Conservation (phyloP, 1,140 invertebrate genomes). For the Globodera ellingtonae region DNA sequence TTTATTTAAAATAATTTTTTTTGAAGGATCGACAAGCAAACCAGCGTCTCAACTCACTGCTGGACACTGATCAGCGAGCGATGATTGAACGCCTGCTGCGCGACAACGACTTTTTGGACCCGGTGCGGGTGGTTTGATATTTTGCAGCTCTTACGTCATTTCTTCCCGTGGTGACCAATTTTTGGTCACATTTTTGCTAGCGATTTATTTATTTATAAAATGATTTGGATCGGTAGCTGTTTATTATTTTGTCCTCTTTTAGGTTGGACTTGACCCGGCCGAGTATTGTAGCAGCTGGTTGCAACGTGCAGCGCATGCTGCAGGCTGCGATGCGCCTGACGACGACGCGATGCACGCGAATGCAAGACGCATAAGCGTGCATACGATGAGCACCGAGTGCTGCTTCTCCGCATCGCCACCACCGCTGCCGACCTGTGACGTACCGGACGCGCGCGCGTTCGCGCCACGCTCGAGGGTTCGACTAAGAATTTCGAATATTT, state of each 20-base stretch:
- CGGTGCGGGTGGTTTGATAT: neutral
- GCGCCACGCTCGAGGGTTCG: constrained; percentile 19
- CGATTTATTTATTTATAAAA: too few species aligned
- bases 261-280: constrained; percentile 39
- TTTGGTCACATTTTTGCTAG: too few species aligned
- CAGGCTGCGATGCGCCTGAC: neutral
- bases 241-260: too few species aligned
- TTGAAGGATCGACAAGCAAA: constrained; percentile 45
- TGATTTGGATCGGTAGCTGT: too few species aligned
- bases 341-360: constrained; percentile 1
- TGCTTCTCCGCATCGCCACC: constrained; percentile 27
- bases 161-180: too few species aligned
- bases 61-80: constrained; percentile 35
- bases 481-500: constrained; percentile 24
- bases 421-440: neutral
- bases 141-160: too few species aligned
- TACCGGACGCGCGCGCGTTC: neutral
- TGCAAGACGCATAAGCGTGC: constrained; percentile 10
- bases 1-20: constrained; percentile 66
- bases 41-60: constrained; percentile 48
- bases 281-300: constrained; percentile 26
- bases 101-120: constrained; percentile 47
- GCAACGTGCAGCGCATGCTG: too few species aligned
- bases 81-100: constrained; percentile 51
- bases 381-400: constrained; percentile 25